Evolutionary conservation across 2,797 vertebrate species (phyloP).

Genomic region (Onychomys leucogaster): DNA sequence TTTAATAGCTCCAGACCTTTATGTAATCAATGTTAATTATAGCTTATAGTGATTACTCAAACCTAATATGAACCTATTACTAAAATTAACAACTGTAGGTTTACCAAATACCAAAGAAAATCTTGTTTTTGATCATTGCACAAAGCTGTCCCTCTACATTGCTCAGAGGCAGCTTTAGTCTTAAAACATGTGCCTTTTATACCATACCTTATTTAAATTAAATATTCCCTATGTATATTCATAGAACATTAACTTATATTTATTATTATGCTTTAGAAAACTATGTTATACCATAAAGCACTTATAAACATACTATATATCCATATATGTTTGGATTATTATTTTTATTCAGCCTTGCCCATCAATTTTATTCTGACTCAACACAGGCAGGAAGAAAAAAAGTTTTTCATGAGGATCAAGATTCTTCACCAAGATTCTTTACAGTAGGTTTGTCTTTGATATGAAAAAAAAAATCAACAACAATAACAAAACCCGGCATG

Average conservation of each 20-base stretch:
- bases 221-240: not conserved
- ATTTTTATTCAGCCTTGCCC: not conserved
- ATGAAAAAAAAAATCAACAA: not conserved
- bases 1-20: not conserved
- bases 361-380: not conserved
- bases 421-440: not conserved
- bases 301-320: not conserved
- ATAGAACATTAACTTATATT: not conserved
- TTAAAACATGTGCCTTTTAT: not conserved
- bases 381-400: not conserved
- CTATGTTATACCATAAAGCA: not conserved
- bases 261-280: not conserved
- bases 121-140: fast-evolving
- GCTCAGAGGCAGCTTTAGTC: not conserved
- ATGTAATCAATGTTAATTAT: not conserved
- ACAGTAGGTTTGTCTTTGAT: not conserved
- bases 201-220: not conserved
- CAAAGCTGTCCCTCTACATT: not conserved
- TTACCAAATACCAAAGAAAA: not conserved
- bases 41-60: not conserved
- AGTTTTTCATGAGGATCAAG: not conserved
- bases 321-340: not conserved
- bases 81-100: not conserved
- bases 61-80: not conserved
- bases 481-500: too few species aligned